Evolutionary conservation across 2,113 vertebrate genomes (phyloP), one percentile per base, ranked within the genome.

Genomic region (Hymenochirus boettgeri): DNA sequence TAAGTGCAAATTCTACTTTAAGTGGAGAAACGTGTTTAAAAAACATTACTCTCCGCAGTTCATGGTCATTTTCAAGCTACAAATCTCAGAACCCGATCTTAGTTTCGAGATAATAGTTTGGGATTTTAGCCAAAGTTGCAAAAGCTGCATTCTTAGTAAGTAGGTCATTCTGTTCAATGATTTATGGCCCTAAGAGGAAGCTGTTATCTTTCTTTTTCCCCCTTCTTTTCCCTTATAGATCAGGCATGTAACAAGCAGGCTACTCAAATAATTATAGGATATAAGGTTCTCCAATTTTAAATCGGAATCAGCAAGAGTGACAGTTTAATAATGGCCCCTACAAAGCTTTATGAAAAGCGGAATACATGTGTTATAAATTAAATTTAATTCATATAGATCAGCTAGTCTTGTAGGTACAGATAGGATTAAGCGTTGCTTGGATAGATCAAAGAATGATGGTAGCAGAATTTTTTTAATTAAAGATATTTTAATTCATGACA

Each of bases 151-250:
- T 55, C 13, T 22, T 18, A 1, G n/a, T 53, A 69, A 69, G 65
- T 69, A 69, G 65, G 65, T 69, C 65, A 69, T 24, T 19, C 56
- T 59, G 9, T 52, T 69, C 25, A 69, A 69, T 60, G 65, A 69
- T 69, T 60, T 69, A 69, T 60, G 23, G 47, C n/a, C 22, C 50
- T 39, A 60, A 46, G 47, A 67, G 46, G 52, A 29, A 23, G 13
- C 39, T 29, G 51, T n/a, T n/a, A n/a, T n/a, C n/a, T n/a, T n/a
- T n/a, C n/a, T n/a, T n/a, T n/a, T n/a, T 42, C 29, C 18, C 22
- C 17, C 57, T 53, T 17, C 29, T 52, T 42, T 23, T 19, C n/a
- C 33, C 26, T 15, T 12, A 45, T 15, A 57, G n/a, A 33, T 56
- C 11, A 22, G n/a, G 53, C 65, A 67, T 59, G 47, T 7, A 59